Evolutionary conservation across 2,888 invertebrate species (phyloP).

Genomic region (Zhuqinia jingwanae): DNA sequence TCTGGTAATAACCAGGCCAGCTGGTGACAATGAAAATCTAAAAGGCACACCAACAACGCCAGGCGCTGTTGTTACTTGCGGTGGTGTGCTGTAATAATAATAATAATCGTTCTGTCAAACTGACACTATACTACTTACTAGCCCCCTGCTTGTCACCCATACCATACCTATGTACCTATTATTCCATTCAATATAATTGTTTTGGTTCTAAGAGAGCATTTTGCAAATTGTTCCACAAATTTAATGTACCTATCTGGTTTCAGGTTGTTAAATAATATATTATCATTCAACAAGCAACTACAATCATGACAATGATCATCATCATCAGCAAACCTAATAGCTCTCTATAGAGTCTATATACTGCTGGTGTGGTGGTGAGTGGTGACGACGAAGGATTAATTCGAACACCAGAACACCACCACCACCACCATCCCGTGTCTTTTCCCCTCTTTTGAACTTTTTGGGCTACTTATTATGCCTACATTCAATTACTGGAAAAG

Average conservation of each 20-base stretch:
- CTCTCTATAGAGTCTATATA: neutral
- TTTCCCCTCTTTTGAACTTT: too few species aligned
- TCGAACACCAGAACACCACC: too few species aligned
- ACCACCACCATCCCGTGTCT: too few species aligned
- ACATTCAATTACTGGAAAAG: too few species aligned
- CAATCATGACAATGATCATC: neutral
- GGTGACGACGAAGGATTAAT: too few species aligned
- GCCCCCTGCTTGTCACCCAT: neutral
- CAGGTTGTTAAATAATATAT: too few species aligned
- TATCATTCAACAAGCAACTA: conserved; percentile 15
- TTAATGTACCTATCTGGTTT: too few species aligned
- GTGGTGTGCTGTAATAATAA: neutral
- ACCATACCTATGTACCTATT: neutral
- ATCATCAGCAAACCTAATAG: neutral
- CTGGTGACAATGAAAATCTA: neutral
- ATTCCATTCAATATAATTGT: too few species aligned
- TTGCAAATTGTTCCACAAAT: neutral
- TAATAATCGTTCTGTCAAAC: neutral
- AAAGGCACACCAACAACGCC: too few species aligned
- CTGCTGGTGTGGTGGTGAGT: neutral
- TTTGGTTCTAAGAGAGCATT: neutral
- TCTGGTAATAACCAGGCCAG: neutral
- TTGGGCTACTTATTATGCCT: too few species aligned
- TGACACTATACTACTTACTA: neutral
- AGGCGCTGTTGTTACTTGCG: neutral